These are phyloP conservation scores for Drosophila kanekoi DNA, from an alignment of 2,888 invertebrate genomes.

Conservation along the genomic window DNA sequence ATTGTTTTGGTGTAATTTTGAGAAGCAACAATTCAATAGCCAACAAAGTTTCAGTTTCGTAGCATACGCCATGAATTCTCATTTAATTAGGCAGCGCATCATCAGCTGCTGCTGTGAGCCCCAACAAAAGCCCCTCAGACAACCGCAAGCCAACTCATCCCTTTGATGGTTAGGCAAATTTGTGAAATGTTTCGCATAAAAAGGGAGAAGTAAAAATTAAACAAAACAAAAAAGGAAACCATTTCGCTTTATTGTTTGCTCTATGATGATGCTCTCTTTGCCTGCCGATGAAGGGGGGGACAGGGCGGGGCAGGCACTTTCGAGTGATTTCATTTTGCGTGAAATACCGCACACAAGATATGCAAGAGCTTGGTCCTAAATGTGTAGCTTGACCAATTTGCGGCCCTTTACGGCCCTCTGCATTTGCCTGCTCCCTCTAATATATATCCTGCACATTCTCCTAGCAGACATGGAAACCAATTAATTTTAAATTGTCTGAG, in stretches of 20 bases:
- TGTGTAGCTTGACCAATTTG: conserved; percentile 69
- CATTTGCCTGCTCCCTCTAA: conserved; percentile 33
- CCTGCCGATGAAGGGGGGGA: not conserved
- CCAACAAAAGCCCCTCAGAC: conserved; percentile 2
- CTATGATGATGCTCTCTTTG: conserved; percentile 50
- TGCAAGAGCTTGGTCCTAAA: conserved; percentile 31
- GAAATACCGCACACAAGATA: conserved; percentile 58
- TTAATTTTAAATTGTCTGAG: conserved; percentile 78
- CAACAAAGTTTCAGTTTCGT: conserved; percentile 60
- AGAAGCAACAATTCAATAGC: conserved; percentile 51
- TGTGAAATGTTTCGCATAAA: conserved; percentile 43
- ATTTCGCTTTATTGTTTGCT: conserved; percentile 71
- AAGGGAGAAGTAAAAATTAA: conserved; percentile 23
- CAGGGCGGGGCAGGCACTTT: conserved; percentile 56
- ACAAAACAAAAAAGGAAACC: conserved; percentile 43
- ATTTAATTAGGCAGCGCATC: conserved; percentile 74
- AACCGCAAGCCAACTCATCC: conserved; percentile 45
- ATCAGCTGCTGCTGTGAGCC: conserved; percentile 47
- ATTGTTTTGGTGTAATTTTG: conserved; percentile 66
- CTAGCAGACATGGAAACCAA: conserved; percentile 74
- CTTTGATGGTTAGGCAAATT: conserved; percentile 72
- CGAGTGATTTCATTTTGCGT: conserved; percentile 77
- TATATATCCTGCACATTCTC: conserved; percentile 38
- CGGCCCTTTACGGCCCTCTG: conserved; percentile 32
- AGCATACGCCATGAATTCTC: conserved; percentile 76